Conservation (phyloP, 2,888 invertebrate species). For the Oxycera nigricornis region DNA sequence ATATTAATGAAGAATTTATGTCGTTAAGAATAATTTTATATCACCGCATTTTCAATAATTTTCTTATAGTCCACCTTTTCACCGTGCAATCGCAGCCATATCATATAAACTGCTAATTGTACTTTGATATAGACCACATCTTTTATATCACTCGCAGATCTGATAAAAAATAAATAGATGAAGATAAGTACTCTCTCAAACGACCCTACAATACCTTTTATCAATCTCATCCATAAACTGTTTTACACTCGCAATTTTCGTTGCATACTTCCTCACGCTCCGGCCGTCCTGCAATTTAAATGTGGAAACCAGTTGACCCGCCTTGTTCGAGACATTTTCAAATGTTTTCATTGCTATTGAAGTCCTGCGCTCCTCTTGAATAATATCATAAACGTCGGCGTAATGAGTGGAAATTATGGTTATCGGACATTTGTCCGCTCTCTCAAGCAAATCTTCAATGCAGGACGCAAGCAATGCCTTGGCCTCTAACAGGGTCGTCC, state of each 20-base stretch:
- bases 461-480: conserved; percentile 74
- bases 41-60: neutral
- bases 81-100: neutral
- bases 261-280: conserved; percentile 16
- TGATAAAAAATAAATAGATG: neutral
- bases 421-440: conserved; percentile 71
- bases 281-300: conserved; percentile 24
- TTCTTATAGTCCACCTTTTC: neutral
- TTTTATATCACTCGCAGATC: neutral
- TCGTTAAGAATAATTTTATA: neutral
- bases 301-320: conserved; percentile 21
- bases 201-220: neutral
- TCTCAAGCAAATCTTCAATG: conserved; percentile 71
- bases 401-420: conserved; percentile 81
- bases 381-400: conserved; percentile 68
- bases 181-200: neutral
- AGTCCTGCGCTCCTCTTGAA: conserved; percentile 56
- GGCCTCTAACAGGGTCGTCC: conserved; percentile 80
- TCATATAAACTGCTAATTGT: neutral
- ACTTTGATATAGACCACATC: neutral
- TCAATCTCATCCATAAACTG: conserved; percentile 11
- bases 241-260: conserved; percentile 1
- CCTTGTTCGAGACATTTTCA: conserved; percentile 7
- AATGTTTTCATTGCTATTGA: conserved; percentile 34
- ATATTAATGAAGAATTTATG: no score